Conservation (phyloP, 2,113 vertebrate species). For the Dolichotis patagonum region DNA sequence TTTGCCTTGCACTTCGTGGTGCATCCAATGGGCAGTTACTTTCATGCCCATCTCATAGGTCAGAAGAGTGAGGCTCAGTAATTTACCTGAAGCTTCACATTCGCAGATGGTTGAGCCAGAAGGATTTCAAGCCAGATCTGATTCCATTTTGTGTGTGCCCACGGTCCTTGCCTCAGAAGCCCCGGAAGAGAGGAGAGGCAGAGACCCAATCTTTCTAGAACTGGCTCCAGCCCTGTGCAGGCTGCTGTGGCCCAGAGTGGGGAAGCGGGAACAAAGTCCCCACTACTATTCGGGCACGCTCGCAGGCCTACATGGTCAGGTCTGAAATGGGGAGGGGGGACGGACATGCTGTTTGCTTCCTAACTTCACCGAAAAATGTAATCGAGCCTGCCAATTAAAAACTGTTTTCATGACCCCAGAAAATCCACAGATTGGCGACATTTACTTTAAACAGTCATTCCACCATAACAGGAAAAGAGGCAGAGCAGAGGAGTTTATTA, state of each 20-base stretch:
- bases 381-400: conserved; percentile 71
- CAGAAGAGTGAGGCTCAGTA: neutral
- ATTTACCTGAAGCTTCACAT: neutral
- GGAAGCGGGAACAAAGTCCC: neutral
- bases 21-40: neutral
- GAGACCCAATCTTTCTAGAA: conserved; percentile 6
- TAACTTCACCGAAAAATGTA: conserved; percentile 70
- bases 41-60: neutral
- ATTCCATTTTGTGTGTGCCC: neutral
- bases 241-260: neutral
- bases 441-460: conserved; percentile 80
- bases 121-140: neutral
- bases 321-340: conserved; percentile 49
- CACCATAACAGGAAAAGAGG: conserved; percentile 80
- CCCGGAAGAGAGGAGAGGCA: neutral
- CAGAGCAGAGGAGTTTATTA: conserved; percentile 77
- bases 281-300: neutral
- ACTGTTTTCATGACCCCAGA: conserved; percentile 81
- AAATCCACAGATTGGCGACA: conserved; percentile 74
- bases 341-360: conserved; percentile 77
- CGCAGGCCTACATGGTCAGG: neutral
- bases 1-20: neutral
- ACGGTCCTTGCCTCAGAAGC: neutral
- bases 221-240: neutral
- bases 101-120: neutral